Evolutionary conservation across 1,140 invertebrate species (phyloP).

Genomic region (Drosophila dunni): DNA sequence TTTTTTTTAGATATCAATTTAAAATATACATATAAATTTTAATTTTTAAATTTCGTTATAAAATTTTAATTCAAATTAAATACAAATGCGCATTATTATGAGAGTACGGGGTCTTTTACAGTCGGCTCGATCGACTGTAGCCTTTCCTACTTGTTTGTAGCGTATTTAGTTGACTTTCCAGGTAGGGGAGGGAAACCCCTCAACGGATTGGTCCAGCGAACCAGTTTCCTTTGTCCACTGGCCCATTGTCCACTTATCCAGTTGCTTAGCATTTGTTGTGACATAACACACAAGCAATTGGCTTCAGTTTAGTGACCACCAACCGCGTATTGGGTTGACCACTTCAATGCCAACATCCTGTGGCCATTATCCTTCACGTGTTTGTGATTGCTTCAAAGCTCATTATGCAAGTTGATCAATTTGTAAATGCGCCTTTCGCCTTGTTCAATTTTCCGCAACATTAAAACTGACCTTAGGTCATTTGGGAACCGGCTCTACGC

Average conservation of each 20-base stretch:
- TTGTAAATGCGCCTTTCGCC: conserved; percentile 43
- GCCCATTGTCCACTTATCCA: conserved; percentile 31
- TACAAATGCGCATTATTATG: too few relatives aligned
- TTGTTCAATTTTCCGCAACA: conserved; percentile 63
- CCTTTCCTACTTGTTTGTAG: too few relatives aligned
- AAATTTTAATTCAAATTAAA: too few relatives aligned
- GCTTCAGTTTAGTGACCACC: conserved; percentile 42
- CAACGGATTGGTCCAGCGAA: conserved; percentile 8
- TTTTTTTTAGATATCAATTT: too few relatives aligned
- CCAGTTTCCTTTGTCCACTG: conserved; percentile 16
- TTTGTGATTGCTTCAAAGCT: conserved; percentile 20
- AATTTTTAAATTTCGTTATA: too few relatives aligned
- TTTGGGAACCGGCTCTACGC: conserved; percentile 37
- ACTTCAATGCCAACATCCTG: conserved; percentile 27
- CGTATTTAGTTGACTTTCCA: conserved; percentile 3
- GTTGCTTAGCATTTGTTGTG: conserved; percentile 42
- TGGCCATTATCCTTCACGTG: not conserved
- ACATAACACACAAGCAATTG: conserved; percentile 29
- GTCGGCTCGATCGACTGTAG: too few relatives aligned
- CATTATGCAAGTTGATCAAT: conserved; percentile 46
- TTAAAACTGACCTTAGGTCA: conserved; percentile 74
- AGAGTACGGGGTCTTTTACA: too few relatives aligned
- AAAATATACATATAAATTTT: too few relatives aligned
- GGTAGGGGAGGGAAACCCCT: not conserved
- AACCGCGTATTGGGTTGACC: conserved; percentile 43